A percentile compares a stretch with the other conserved stretches of the same genome.
Evolutionary conservation across 2,797 vertebrate species (phyloP).

Genomic region (Macropus fuliginosus): DNA sequence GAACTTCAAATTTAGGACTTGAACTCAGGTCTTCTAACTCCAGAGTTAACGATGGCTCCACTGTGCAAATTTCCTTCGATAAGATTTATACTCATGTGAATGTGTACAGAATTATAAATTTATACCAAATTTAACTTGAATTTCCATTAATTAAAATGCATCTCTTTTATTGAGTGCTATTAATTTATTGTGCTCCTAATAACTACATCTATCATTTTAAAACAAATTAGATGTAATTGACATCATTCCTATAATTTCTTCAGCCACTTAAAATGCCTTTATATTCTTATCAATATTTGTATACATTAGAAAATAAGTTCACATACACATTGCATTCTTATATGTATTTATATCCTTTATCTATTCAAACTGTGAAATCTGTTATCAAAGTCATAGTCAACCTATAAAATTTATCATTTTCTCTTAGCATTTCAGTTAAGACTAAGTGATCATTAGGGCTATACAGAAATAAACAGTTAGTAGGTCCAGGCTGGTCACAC

Average conservation of each 20-base stretch:
- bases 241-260: neutral
- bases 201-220: slow-evolving; percentile 9
- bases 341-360: slow-evolving; percentile 54
- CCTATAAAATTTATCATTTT: slow-evolving; percentile 64
- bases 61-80: no score
- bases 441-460: slow-evolving; percentile 42
- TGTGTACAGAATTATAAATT: neutral
- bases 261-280: slow-evolving; percentile 5
- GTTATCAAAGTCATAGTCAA: slow-evolving; percentile 37
- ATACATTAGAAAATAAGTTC: slow-evolving; percentile 60
- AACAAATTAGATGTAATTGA: slow-evolving; percentile 29
- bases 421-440: slow-evolving; percentile 16
- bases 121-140: neutral
- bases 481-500: neutral
- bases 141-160: slow-evolving; percentile 6
- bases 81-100: no score
- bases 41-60: no score
- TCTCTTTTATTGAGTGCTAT: neutral
- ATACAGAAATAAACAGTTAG: slow-evolving; percentile 55
- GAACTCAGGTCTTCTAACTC: no score
- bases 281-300: slow-evolving; percentile 28
- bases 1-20: no score
- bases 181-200: neutral
- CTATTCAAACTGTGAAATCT: slow-evolving; percentile 43
- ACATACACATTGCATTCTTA: slow-evolving; percentile 20